phyloP scores from a whole-genome alignment of 2,888 invertebrate species.

The Dasysyrphus albostriatus region DNA sequence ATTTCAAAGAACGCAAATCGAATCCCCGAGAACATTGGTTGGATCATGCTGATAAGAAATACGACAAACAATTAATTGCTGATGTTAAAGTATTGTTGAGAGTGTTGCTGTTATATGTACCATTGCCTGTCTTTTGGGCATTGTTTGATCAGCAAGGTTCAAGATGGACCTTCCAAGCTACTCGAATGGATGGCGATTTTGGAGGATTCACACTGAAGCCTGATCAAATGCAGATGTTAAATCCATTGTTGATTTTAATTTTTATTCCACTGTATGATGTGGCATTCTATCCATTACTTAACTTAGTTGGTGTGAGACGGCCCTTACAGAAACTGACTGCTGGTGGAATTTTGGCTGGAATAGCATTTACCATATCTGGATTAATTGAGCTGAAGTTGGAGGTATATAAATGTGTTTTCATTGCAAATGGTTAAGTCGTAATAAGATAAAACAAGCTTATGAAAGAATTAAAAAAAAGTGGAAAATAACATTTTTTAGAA shows the following conservation, averaged over 20 bases:
- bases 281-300: slow-evolving; percentile 91
- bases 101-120: slow-evolving; percentile 91
- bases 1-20: slow-evolving; percentile 82
- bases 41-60: slow-evolving; percentile 91
- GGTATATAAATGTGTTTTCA: slow-evolving; percentile 83
- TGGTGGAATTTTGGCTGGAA: slow-evolving; percentile 93
- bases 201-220: slow-evolving; percentile 91
- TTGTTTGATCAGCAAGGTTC: slow-evolving; percentile 97
- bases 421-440: too few species aligned
- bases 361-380: slow-evolving; percentile 94
- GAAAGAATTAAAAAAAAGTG: too few species aligned
- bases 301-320: slow-evolving; percentile 87
- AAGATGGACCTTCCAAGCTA: slow-evolving; percentile 96
- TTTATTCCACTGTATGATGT: slow-evolving; percentile 94
- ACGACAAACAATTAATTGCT: slow-evolving; percentile 87
- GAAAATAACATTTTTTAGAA: too few species aligned
- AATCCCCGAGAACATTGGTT: slow-evolving; percentile 91
- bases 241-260: slow-evolving; percentile 92
- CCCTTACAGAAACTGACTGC: slow-evolving; percentile 94
- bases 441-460: too few species aligned
- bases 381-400: slow-evolving; percentile 91
- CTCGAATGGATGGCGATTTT: slow-evolving; percentile 92
- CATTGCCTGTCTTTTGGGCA: slow-evolving; percentile 97
- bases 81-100: slow-evolving; percentile 92
- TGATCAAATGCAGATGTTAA: slow-evolving; percentile 97